Evolutionary conservation across 2,888 invertebrate species (phyloP).

Genomic region (Diarsia mendica): DNA sequence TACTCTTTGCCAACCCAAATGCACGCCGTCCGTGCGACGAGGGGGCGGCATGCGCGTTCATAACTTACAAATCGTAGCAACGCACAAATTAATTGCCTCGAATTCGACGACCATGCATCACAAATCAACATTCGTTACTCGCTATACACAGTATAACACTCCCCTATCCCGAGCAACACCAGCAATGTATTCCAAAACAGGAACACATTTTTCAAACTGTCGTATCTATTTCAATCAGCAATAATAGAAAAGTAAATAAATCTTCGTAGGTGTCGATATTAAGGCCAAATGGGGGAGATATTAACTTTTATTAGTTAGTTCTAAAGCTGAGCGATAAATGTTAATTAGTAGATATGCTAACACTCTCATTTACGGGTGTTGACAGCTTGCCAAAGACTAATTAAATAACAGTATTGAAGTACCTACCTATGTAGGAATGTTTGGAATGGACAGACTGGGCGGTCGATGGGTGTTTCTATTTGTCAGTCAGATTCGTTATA

Average conservation of each 20-base stretch:
- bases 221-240: constrained; percentile 62
- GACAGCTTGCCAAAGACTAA: constrained; percentile 68
- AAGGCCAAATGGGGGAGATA: constrained; percentile 77
- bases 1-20: constrained; percentile 67
- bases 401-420: constrained; percentile 54
- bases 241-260: constrained; percentile 76
- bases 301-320: constrained; percentile 76
- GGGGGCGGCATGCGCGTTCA: constrained; percentile 75
- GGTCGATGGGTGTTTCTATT: background rate
- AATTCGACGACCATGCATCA: constrained; percentile 58
- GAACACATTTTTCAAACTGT: constrained; percentile 27
- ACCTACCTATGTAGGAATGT: constrained; percentile 1
- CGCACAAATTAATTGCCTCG: constrained; percentile 70
- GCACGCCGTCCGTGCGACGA: constrained; percentile 71
- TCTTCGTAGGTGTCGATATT: constrained; percentile 77
- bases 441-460: background rate
- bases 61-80: constrained; percentile 78
- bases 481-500: background rate
- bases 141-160: constrained; percentile 24
- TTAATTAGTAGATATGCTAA: constrained; percentile 74
- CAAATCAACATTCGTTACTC: constrained; percentile 59
- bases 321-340: constrained; percentile 75
- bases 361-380: constrained; percentile 63
- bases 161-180: constrained; percentile 9
- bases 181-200: constrained; percentile 52